phyloP scores from a whole-genome alignment of 2,888 invertebrate genomes.

The Diaprepes abbreviatus region DNA sequence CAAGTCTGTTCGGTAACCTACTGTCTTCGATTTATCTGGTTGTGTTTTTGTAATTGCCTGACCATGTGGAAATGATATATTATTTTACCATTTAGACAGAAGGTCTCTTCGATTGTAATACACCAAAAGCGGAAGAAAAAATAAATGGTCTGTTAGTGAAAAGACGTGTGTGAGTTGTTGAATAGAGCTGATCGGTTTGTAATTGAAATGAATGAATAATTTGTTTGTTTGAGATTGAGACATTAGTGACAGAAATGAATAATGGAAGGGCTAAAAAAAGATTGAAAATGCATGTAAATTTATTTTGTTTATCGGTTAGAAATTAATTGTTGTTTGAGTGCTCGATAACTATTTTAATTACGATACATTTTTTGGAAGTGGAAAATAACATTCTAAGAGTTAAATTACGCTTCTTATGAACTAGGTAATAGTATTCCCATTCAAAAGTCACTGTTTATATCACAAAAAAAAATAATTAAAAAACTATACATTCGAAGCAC shows the following conservation, averaged over 20 bases:
- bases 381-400: too few relatives aligned
- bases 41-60: constrained; percentile 26
- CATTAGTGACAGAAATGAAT: neutral
- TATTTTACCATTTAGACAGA: constrained; percentile 11
- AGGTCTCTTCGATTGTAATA: constrained; percentile 15
- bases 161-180: constrained; percentile 8
- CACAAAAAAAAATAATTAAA: too few relatives aligned
- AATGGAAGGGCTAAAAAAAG: neutral
- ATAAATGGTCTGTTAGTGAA: constrained; percentile 31
- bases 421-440: too few relatives aligned
- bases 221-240: constrained; percentile 13
- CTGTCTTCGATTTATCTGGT: constrained; percentile 28
- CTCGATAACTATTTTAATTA: too few relatives aligned
- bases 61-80: constrained; percentile 30
- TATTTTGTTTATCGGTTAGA: too few relatives aligned
- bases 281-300: too few relatives aligned
- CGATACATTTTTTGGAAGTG: too few relatives aligned
- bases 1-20: constrained; percentile 30
- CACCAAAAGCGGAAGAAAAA: constrained; percentile 29
- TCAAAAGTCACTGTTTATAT: too few relatives aligned
- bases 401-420: too few relatives aligned
- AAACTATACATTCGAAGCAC: too few relatives aligned
- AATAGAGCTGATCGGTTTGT: constrained; percentile 9
- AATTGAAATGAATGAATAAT: constrained; percentile 23
- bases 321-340: too few relatives aligned